phyloP scores from a whole-genome alignment of 1,140 invertebrate genomes.

The Drosophila ercepeae region DNA sequence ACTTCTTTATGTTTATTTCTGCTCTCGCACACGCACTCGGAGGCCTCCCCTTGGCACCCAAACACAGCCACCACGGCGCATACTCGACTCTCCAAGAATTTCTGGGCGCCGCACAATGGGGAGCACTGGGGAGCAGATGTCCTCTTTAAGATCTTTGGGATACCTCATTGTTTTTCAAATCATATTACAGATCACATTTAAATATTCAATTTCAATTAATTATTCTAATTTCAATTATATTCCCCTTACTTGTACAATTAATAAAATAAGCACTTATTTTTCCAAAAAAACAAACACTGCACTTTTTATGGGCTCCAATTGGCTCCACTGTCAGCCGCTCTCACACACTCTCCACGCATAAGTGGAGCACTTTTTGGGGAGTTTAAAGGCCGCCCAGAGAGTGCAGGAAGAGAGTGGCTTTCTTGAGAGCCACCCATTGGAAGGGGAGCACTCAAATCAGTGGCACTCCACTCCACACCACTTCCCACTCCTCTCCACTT shows the following conservation, averaged over 20 bases:
- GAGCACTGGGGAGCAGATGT: neutral
- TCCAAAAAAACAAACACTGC: no score
- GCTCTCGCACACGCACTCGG: constrained; percentile 2
- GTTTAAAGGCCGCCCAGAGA: constrained; percentile 8
- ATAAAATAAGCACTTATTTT: no score
- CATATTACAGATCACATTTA: no score
- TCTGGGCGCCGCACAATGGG: constrained; percentile 25
- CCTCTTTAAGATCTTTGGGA: neutral
- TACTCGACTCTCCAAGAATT: constrained; percentile 29
- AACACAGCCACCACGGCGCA: constrained; percentile 14
- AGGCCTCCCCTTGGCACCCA: neutral
- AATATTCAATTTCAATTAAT: no score
- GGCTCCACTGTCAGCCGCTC: constrained; percentile 7
- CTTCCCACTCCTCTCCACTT: neutral
- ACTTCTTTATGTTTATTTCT: neutral
- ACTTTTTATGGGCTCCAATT: no score
- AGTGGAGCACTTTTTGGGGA: constrained; percentile 29
- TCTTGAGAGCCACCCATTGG: constrained; percentile 63
- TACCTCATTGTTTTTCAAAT: no score
- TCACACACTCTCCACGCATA: constrained; percentile 25
- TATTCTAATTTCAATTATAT: no score
- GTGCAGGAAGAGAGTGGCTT: constrained; percentile 14
- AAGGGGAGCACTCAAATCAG: constrained; percentile 69
- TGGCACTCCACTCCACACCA: constrained; percentile 26
- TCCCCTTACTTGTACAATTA: no score